These are phyloP conservation scores for Meteorus sp. DNA, from an alignment of 1,140 invertebrate species.

Conservation along the genomic window DNA sequence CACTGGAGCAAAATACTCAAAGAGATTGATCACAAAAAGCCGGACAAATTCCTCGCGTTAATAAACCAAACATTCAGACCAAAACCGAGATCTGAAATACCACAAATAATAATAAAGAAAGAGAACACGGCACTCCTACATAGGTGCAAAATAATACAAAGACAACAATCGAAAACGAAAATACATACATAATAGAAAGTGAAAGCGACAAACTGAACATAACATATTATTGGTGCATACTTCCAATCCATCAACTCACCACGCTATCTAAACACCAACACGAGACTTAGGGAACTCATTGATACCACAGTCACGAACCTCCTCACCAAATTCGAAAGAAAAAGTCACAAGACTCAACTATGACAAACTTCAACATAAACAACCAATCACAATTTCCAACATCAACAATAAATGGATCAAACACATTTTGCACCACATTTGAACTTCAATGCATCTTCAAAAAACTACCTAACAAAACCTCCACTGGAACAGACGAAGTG, in stretches of 20 bases:
- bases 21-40: conserved; percentile 6
- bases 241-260: conserved; percentile 16
- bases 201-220: background rate
- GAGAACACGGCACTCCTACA: background rate
- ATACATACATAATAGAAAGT: background rate
- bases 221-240: conserved; percentile 18
- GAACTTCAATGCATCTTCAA: background rate
- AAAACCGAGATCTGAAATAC: background rate
- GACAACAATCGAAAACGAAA: background rate
- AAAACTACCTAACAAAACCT: conserved; percentile 25
- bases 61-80: conserved; percentile 16
- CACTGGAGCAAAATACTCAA: conserved; percentile 3
- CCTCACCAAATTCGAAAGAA: background rate
- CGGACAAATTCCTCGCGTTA: conserved; percentile 9
- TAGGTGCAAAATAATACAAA: background rate
- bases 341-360: background rate
- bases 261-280: background rate
- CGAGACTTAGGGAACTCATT: background rate
- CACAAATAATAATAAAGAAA: background rate
- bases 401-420: background rate
- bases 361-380: background rate
- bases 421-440: background rate
- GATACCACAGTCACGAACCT: background rate
- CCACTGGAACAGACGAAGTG: conserved; percentile 9
- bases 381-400: background rate